Evolutionary conservation across 2,888 invertebrate species (phyloP).

Genomic region (Pantelozetes paolii): DNA sequence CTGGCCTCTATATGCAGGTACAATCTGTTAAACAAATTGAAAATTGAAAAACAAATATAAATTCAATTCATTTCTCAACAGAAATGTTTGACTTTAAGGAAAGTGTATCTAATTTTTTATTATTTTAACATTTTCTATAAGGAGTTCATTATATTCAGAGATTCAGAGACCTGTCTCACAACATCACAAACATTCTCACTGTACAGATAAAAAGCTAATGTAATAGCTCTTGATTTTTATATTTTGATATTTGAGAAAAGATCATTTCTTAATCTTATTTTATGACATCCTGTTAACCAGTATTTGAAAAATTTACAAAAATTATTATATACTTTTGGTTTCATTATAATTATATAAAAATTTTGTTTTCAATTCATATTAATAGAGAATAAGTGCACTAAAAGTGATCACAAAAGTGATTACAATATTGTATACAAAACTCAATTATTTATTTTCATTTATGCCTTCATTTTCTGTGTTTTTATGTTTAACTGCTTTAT

Average conservation of each 20-base stretch:
- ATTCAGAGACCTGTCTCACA: neutral
- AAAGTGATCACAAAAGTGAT: neutral
- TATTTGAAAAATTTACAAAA: neutral
- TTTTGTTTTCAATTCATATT: neutral
- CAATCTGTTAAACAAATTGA: no score
- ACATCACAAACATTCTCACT: no score
- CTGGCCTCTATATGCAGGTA: no score
- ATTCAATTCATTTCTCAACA: neutral
- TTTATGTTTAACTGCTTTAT: no score
- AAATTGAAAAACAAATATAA: neutral
- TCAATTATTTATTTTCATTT: no score
- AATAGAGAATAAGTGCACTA: neutral
- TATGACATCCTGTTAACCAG: conserved; percentile 22
- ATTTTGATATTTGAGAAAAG: neutral
- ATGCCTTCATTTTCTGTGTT: no score
- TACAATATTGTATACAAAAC: no score
- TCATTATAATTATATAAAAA: neutral
- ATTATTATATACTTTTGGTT: neutral
- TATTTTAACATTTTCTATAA: neutral
- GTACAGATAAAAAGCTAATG: conserved; percentile 9
- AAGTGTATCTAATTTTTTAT: neutral
- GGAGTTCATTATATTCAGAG: neutral
- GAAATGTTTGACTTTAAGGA: conserved; percentile 10
- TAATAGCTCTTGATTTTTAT: no score
- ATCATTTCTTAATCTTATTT: conserved; percentile 9